Evolutionary conservation across 2,113 vertebrate species (phyloP).

Genomic region (Aptenodytes forsteri): DNA sequence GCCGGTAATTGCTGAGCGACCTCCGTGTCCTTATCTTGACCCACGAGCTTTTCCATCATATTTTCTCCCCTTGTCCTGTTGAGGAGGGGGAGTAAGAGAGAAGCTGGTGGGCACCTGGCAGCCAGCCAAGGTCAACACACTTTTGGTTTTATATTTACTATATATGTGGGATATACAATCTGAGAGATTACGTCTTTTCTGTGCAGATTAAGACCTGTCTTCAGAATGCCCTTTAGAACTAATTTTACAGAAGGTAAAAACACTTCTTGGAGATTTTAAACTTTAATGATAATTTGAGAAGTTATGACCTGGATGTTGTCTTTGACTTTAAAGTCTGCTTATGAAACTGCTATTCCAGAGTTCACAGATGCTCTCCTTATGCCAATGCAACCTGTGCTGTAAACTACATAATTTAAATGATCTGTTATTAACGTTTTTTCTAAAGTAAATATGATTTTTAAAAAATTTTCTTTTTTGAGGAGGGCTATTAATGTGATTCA

Average conservation of each 20-base stretch:
- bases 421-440: not conserved
- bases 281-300: not conserved
- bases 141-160: not conserved
- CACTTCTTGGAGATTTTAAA: not conserved
- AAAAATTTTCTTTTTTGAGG: too few relatives aligned
- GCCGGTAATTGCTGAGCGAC: not conserved
- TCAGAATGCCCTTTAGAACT: not conserved
- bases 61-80: not conserved
- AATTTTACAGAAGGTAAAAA: not conserved
- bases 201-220: not conserved
- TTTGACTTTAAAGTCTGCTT: not conserved
- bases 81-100: not conserved
- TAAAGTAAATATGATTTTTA: not conserved
- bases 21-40: not conserved
- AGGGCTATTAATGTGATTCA: not conserved
- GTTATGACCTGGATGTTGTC: not conserved
- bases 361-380: not conserved
- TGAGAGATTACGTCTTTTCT: not conserved
- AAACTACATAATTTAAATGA: not conserved
- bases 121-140: not conserved
- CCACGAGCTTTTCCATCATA: not conserved
- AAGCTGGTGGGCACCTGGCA: not conserved
- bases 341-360: not conserved
- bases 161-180: not conserved
- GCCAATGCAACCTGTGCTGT: not conserved